Conservation (phyloP, 2,797 vertebrate genomes). For the Betta splendens region DNA sequence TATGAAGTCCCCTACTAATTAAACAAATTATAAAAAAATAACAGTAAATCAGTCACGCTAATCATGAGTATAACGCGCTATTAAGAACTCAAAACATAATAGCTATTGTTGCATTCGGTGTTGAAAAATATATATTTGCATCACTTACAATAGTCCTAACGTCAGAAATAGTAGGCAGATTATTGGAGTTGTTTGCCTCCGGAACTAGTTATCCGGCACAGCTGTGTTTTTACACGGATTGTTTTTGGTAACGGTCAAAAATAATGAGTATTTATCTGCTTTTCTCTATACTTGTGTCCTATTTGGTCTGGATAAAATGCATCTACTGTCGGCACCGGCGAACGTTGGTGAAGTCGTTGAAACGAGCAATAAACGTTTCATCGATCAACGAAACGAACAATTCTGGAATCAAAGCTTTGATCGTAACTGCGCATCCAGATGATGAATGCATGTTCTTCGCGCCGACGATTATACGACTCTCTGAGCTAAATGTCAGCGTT, state of each 20-base stretch:
- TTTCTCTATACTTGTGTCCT: conserved; percentile 49
- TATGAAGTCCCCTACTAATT: neutral
- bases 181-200: neutral
- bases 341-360: conserved; percentile 40
- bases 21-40: too few species aligned
- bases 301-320: conserved; percentile 66
- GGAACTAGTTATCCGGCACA: conserved; percentile 55
- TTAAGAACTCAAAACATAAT: accelerated
- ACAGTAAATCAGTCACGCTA: too few species aligned
- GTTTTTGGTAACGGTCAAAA: conserved; percentile 66
- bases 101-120: neutral
- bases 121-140: neutral
- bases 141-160: accelerated
- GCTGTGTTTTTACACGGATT: conserved; percentile 70
- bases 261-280: conserved; percentile 70
- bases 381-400: conserved; percentile 9
- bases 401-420: conserved; percentile 61
- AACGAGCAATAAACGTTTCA: conserved; percentile 13
- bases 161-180: too few species aligned
- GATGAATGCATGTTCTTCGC: conserved; percentile 98
- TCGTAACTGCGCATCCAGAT: conserved; percentile 93
- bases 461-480: conserved; percentile 85
- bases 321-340: conserved; percentile 55
- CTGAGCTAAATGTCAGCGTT: conserved; percentile 70
- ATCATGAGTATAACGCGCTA: neutral